Percentiles rank a stretch among this genome's conserved stretches.
Evolutionary conservation across 2,797 vertebrate genomes (phyloP).

Genomic region (Geotrypetes seraphini): DNA sequence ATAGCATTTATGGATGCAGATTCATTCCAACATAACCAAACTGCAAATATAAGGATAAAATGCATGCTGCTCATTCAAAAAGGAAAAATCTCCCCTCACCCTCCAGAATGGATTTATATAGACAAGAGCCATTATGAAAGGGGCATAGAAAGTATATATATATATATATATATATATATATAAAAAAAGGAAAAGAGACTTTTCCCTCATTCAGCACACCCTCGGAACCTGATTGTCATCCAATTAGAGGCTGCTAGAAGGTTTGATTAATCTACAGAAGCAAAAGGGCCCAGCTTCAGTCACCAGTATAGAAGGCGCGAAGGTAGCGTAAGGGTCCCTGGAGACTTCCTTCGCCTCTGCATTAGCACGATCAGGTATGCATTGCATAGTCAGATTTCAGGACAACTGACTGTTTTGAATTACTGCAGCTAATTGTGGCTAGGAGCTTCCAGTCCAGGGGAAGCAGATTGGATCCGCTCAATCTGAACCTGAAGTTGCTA

Average conservation of each 20-base stretch:
- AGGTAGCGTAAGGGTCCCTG: constrained; percentile 30
- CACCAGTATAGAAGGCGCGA: constrained; percentile 40
- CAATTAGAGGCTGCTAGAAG: constrained; percentile 51
- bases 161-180: no score
- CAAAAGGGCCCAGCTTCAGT: constrained; percentile 41
- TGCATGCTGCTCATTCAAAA: constrained; percentile 41
- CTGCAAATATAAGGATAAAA: no score
- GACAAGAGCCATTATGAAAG: constrained; percentile 32
- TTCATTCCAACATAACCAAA: no score
- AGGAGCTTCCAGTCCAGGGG: neutral
- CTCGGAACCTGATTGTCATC: constrained; percentile 54
- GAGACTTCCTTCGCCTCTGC: constrained; percentile 34
- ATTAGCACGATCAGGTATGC: constrained; percentile 34
- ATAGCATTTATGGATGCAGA: no score
- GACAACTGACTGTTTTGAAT: constrained; percentile 37
- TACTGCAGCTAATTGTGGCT: constrained; percentile 42
- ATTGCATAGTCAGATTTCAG: constrained; percentile 29
- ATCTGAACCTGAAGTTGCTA: neutral
- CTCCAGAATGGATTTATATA: neutral
- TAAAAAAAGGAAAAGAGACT: constrained; percentile 23
- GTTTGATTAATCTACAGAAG: constrained; percentile 59
- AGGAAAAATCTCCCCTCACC: constrained; percentile 24
- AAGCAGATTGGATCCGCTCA: constrained; percentile 4
- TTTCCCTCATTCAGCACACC: constrained; percentile 30
- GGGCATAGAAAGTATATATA: constrained; percentile 7